Evolutionary conservation across 2,888 invertebrate species (phyloP), one percentile per base, ranked within the genome.

Genomic region (Harmothoe impar): DNA sequence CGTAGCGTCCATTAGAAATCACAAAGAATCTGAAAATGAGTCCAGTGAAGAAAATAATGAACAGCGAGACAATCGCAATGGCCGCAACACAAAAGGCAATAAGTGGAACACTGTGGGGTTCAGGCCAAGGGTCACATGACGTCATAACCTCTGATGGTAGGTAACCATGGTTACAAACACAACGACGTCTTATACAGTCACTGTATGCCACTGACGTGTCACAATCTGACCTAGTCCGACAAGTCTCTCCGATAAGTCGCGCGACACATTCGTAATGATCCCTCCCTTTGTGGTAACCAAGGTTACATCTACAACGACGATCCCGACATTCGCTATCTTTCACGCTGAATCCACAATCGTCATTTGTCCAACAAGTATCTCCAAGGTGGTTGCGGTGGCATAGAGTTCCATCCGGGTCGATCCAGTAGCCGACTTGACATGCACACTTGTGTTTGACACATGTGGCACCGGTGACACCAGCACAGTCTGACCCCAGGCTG

Each of bases 141-240:
- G 68, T 89, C 31, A 31, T 62, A 23, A 12, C 31, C 35, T 62
- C 35, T 17, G 29, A 25, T 20, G 33, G 31, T 25, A 56, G 25
- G 62, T 31, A 89, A 17, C 56, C 62, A 56, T 29, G n/a, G 62
- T 33, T 31, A 89, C 89, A 89, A n/a, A 33, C 43, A 89, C 89
- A 89, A 15, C 33, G 54, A 29, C 35, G 31, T 3, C 62, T 31
- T 5, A n/a, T n/a, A n/a, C 89, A 89, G 68, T 62, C 31, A 68
- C 89, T 89, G 68, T 89, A 25, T 23, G 68, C 29, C 0, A 89
- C 68, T 5, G 35, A 31, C 20, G 10, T 17, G 3, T 29, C n/a
- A 68, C 89, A 89, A n/a, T 89, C 89, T 5, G 15, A 29, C 20
- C 35, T n/a, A 0, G n/a, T 31, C 1, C 25, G 20, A 31, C 89